phyloP scores from a whole-genome alignment of 2,113 vertebrate species.

The Chiloscyllium plagiosum region DNA sequence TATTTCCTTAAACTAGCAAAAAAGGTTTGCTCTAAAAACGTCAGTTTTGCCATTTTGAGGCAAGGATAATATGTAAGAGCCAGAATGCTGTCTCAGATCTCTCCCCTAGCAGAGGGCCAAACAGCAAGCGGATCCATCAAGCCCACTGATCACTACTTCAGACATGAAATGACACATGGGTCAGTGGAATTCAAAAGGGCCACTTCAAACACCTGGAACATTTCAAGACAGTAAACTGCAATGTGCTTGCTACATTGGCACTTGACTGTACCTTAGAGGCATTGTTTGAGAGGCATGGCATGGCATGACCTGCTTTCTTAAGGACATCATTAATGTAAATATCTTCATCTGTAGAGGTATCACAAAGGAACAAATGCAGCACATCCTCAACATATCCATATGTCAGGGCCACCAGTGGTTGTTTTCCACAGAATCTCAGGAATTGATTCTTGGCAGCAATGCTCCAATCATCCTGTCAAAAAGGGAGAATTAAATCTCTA shows the following conservation, averaged over 20 bases:
- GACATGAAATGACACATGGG: neutral
- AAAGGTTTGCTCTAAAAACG: neutral
- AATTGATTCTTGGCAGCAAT: conserved; percentile 61
- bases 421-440: conserved; percentile 62
- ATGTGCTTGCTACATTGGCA: neutral
- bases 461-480: conserved; percentile 68
- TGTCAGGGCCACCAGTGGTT: conserved; percentile 69
- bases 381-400: conserved; percentile 68
- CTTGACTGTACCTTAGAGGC: conserved; percentile 45
- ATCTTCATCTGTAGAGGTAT: conserved; percentile 73
- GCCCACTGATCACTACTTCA: neutral
- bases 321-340: conserved; percentile 72
- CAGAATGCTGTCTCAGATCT: neutral
- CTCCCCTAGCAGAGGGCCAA: neutral
- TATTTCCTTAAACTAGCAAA: neutral
- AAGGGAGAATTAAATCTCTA: neutral
- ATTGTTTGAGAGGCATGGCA: conserved; percentile 52
- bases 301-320: conserved; percentile 61
- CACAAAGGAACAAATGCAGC: conserved; percentile 79
- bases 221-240: neutral
- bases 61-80: neutral
- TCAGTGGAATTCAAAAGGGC: neutral
- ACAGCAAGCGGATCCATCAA: neutral
- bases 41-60: neutral
- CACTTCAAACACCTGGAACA: neutral